phyloP scores from a whole-genome alignment of 2,113 vertebrate species.

The Seriola dumerili region DNA sequence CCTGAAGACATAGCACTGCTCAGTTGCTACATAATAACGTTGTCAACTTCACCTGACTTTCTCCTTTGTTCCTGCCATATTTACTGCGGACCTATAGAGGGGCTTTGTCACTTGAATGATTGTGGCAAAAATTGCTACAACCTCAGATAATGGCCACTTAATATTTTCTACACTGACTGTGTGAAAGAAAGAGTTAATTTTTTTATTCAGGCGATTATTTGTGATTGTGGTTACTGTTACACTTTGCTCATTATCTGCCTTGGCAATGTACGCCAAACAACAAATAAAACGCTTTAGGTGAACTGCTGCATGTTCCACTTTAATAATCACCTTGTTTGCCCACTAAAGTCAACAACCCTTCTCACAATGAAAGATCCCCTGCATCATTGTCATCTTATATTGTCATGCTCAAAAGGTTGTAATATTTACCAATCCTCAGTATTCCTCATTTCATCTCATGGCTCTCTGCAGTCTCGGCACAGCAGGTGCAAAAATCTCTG shows the following conservation, averaged over 20 bases:
- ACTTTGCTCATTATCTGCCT: conserved; percentile 35
- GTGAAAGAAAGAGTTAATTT: not conserved
- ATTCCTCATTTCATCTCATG: conserved; percentile 14
- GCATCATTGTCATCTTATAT: conserved; percentile 43
- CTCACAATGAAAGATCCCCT: conserved; percentile 31
- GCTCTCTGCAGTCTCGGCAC: conserved; percentile 6
- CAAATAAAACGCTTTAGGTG: conserved; percentile 20
- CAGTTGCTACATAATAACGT: no score
- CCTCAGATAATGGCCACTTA: not conserved
- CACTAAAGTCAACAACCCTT: conserved; percentile 10
- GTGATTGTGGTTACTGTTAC: conserved; percentile 15
- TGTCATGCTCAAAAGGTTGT: conserved; percentile 14
- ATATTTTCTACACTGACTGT: not conserved
- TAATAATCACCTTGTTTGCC: conserved; percentile 50
- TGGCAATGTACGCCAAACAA: conserved; percentile 15
- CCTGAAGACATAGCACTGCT: no score
- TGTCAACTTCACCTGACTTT: no score
- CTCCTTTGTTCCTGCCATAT: no score
- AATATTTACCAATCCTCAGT: conserved; percentile 14
- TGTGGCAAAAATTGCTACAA: not conserved
- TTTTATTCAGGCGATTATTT: conserved; percentile 4
- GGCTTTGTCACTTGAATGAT: no score
- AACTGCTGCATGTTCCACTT: conserved; percentile 20
- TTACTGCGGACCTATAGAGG: no score
- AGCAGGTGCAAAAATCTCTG: conserved; percentile 15